Conservation (phyloP, 2,888 invertebrate species). For the Coenonympha arcania region DNA sequence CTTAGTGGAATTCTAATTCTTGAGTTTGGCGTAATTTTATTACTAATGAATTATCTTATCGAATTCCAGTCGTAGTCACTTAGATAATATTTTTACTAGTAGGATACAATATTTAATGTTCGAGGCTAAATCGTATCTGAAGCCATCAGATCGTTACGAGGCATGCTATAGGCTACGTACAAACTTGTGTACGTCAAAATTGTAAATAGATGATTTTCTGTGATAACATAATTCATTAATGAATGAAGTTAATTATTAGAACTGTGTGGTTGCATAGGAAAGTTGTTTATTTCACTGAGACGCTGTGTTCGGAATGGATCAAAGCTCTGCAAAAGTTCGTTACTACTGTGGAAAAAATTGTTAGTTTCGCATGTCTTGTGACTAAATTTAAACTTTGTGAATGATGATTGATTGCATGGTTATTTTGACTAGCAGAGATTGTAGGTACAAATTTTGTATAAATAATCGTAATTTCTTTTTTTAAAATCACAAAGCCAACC, state of each 20-base stretch:
- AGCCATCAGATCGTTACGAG: conserved; percentile 58
- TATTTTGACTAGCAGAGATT: conserved; percentile 26
- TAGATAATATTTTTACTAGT: conserved; percentile 1
- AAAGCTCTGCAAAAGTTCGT: conserved; percentile 23
- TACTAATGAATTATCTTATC: neutral
- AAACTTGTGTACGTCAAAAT: conserved; percentile 70
- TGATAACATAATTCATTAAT: conserved; percentile 69
- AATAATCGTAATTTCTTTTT: conserved; percentile 15
- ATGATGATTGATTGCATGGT: conserved; percentile 25
- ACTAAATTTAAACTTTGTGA: conserved; percentile 25
- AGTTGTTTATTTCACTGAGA: conserved; percentile 61
- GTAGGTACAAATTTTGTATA: conserved; percentile 28
- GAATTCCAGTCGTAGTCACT: neutral
- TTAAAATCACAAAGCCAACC: conserved; percentile 11
- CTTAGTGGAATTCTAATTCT: conserved; percentile 5
- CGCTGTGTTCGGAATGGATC: conserved; percentile 48
- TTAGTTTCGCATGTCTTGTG: conserved; percentile 27
- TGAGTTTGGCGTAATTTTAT: neutral
- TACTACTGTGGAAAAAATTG: conserved; percentile 20
- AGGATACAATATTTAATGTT: conserved; percentile 25
- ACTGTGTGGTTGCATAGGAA: conserved; percentile 72
- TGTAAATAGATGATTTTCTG: conserved; percentile 76
- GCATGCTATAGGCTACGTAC: conserved; percentile 63
- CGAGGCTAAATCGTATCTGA: conserved; percentile 45
- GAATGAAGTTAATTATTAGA: conserved; percentile 69